Base-by-base conservation (phyloP, 2,113 vertebrate genomes). In the Trogon surrucura region DNA sequence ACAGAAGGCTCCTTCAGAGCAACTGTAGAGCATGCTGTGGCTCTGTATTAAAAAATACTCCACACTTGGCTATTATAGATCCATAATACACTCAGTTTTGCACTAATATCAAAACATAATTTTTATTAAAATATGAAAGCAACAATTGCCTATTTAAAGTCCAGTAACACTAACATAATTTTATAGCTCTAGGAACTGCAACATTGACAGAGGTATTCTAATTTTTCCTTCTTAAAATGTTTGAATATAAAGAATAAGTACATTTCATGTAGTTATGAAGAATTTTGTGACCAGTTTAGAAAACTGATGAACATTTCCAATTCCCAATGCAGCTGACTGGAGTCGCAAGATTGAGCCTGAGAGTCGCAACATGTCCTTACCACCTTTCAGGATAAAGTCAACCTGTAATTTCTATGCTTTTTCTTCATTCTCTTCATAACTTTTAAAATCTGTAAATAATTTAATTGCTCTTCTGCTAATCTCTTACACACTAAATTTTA, bases 1-100 rank as follows among this genome's bases (percentile, higher is more conserved):
- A 96, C 80, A 88, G 88, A 96, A 96, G 92, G 85, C 74, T 96
- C 89, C 85, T 95, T 96, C 87, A 72, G 48, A 95, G 91, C 69
- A 90, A 94, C 85, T 84, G 70, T 4, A 89, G 70, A 89, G 80
- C 94, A 96, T 94, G 83, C 72, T 96, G 85, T 82, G 95, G 86
- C 84, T 93, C 23, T 54, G 62, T 85, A 96, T 89, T 94, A 97
- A 96, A 88, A 82, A 93, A 92, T 72, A 92, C 67, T 32, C 22
- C 79, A 95, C 47, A 95, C 74, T 95, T 79, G 57, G 80, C 80
- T 91, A 91, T 82, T 94, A 83, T 1, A 90, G 78, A 90, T 23
- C 50, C 36, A 53, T 78, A 95, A 92, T 36, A 64, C 88, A 92
- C 89, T 88, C 81, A 88, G 45, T 67, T 95, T 66, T 95, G 69